phyloP scores from a whole-genome alignment of 2,113 vertebrate species.

The Nanger granti region DNA sequence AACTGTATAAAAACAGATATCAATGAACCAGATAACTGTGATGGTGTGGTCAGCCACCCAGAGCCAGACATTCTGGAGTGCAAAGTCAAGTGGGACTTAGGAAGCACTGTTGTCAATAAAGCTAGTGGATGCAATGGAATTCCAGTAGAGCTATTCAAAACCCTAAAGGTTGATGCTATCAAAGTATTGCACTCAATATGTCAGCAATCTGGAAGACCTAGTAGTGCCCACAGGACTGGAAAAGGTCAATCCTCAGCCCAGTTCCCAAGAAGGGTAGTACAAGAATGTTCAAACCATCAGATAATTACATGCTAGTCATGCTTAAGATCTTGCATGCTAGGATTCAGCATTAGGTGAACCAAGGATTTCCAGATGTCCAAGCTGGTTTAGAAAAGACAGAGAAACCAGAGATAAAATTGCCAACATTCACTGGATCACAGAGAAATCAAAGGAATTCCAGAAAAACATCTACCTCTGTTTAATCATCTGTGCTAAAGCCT shows the following conservation, averaged over 20 bases:
- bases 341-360: background rate
- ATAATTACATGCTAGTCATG: background rate
- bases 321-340: background rate
- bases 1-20: background rate
- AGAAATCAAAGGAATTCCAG: background rate
- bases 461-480: background rate
- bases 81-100: background rate
- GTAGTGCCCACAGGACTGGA: background rate
- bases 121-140: background rate
- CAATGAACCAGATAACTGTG: background rate
- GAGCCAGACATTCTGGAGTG: background rate
- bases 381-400: background rate
- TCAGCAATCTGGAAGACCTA: background rate
- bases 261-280: background rate
- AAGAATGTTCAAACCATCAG: background rate
- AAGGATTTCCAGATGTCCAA: background rate
- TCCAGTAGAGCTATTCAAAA: background rate
- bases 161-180: background rate
- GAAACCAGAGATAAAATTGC: background rate
- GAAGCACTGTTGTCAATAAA: background rate
- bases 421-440: background rate
- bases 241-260: background rate
- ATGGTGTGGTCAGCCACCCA: background rate
- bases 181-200: background rate
- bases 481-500: background rate